Evolutionary conservation across 2,113 vertebrate genomes (phyloP), one percentile per base, ranked within the genome.

Genomic region (Periophthalmodon schlosseri): DNA sequence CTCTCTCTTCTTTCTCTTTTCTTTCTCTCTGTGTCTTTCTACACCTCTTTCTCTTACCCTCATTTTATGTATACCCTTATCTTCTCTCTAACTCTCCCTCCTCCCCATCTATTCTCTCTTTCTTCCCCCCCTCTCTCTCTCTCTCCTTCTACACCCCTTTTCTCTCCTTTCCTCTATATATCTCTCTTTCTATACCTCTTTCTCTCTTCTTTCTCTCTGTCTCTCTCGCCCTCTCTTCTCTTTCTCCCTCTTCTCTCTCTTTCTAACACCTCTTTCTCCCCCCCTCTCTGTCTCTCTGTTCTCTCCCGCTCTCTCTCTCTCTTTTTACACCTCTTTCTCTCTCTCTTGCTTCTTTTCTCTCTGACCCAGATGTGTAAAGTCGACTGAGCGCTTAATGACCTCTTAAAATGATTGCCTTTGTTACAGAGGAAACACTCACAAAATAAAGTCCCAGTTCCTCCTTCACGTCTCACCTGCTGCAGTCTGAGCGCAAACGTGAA

Each of bases 361-460:
- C 69, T 74, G 77, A 83, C 69, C 74, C 47, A 23, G 15, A 79
- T 83, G 63, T 44, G 36, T 57, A 21, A 50, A 75, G 28, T 54
- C 50, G 16, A 23, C 72, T 34, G 72, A 81, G 79, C 72, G 44
- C 44, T 77, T 80, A 83, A 87, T 72, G 76, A 86, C 69, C 65
- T 58, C 74, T 77, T 75, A 11, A 78, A 50, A 73, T 85, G 78
- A 84, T 84, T 78, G 69, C 20, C 16, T 24, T 71, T 80, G 67
- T 77, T 77, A 68, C 6, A 6, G 64, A 33, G 70, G 73, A 84
- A 85, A 61, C 74, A 69, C 76, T 78, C 28, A 1, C 36, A 33
- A 36, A 34, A 28, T 13, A 36, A 9, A 46, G 13, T 47, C 7
- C 69, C 21, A 70, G 46, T 34, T 33, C 0, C 0, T 24, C n/a